phyloP scores from a whole-genome alignment of 2,888 invertebrate genomes.

The Apocheima hispidaria region DNA sequence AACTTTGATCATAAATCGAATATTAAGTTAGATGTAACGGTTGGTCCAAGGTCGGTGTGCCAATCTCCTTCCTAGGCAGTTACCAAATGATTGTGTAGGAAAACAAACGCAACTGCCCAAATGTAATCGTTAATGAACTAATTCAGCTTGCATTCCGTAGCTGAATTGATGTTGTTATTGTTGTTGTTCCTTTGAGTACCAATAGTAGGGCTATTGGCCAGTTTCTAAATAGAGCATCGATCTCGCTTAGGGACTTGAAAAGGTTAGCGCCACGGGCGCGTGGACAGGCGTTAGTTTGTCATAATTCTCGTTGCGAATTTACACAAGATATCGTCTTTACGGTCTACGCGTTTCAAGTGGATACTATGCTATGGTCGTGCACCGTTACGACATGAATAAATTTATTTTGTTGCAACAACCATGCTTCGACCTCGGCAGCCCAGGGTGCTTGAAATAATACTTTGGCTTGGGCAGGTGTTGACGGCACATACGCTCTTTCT shows the following conservation, averaged over 20 bases:
- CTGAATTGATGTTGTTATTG: not conserved
- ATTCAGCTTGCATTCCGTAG: slow-evolving; percentile 1
- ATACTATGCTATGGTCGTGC: slow-evolving; percentile 13
- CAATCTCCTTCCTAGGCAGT: slow-evolving; percentile 38
- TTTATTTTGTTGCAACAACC: slow-evolving; percentile 41
- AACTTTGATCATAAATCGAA: slow-evolving; percentile 25
- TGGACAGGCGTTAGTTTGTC: no score
- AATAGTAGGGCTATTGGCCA: no score
- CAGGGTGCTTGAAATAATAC: slow-evolving; percentile 37
- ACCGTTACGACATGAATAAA: slow-evolving; percentile 41
- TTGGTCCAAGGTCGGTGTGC: slow-evolving; percentile 39
- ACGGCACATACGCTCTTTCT: no score
- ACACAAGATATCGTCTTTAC: slow-evolving; percentile 23
- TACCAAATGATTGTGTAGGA: slow-evolving; percentile 32
- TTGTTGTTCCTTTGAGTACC: no score
- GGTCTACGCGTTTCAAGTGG: slow-evolving; percentile 22
- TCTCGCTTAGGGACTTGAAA: no score
- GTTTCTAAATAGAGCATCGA: no score
- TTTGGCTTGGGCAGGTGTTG: not conserved
- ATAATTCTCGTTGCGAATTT: slow-evolving; percentile 13
- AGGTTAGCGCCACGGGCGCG: no score
- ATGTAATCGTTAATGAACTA: slow-evolving; percentile 13
- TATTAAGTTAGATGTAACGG: slow-evolving; percentile 40
- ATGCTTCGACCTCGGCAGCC: slow-evolving; percentile 39
- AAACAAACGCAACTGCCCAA: slow-evolving; percentile 23